Base-by-base conservation (phyloP, 2,888 invertebrate genomes). In the Oxyteleia sp. region DNA sequence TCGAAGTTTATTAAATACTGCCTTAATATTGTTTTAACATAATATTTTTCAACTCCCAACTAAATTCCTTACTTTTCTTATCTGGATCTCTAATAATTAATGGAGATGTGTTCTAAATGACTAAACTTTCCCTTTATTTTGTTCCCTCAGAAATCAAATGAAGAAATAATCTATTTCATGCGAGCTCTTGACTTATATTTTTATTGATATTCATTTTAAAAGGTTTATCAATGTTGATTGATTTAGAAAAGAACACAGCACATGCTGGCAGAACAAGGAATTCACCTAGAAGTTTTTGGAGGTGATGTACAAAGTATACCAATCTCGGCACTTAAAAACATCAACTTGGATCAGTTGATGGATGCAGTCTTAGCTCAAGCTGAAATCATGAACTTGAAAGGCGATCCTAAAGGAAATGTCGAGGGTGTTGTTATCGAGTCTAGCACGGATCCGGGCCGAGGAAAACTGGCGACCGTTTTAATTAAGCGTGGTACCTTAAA, bases 361-460 rank as follows among this genome's bases (percentile, higher is more conserved):
- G 99, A 99, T 89, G 97, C 98, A 0, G 95, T 99, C 63, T 94
- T 96, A 10, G 94, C 96, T 4, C 97, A 98, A 92, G 97, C 98
- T 0, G 98, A 99, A 91, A 89, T 99, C 0, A 95, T 98, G 96
- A 96, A 97, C n/a, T 94, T 99, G 13, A 95, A 95, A 88, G 97
- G 97, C 0, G 98, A 99, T 93, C 96, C 96, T 0, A 95, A 94
- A 0, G 99, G 99, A 0, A 94, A 95, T 1, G 97, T 97, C 0
- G 99, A 99, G 94, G 99, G 97, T 0, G 96, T 97, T 11, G 96
- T 99, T 0, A 95, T 99, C 0, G 99, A 99, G 93, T 96, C 98
- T 0, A 96, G 95, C 84, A 94, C 95, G 0, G 95, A 97, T 92
- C 91, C 94, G 1, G 94, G 95, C 38, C 94, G 96, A 90, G 97